phyloP scores from a whole-genome alignment of 2,797 vertebrate genomes.

The Rousettus madagascariensis region DNA sequence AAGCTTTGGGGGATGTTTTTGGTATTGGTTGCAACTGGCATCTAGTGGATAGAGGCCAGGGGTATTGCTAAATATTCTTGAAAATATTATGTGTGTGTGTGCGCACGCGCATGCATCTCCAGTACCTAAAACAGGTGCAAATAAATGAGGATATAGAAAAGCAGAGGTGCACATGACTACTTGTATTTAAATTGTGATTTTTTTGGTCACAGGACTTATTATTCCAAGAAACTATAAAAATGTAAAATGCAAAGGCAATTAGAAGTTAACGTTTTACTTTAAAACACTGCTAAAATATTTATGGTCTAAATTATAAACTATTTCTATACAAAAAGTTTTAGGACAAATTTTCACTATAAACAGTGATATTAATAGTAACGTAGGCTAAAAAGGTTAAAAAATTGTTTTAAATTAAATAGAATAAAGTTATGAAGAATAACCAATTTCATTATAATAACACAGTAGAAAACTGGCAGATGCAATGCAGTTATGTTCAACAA shows the following conservation, averaged over 20 bases:
- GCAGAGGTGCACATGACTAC: background rate
- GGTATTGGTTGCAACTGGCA: background rate
- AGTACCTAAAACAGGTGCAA: background rate
- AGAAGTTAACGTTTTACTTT: background rate
- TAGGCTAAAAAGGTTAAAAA: background rate
- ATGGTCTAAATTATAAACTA: background rate
- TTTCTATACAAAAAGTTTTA: background rate
- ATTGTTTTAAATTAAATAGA: constrained; percentile 18
- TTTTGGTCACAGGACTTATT: background rate
- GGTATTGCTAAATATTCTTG: background rate
- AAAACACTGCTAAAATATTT: background rate
- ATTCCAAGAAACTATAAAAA: background rate
- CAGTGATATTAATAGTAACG: background rate
- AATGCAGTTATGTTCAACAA: background rate
- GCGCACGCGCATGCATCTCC: background rate
- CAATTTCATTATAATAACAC: background rate
- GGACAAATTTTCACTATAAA: background rate
- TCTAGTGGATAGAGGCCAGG: background rate
- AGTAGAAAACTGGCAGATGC: background rate
- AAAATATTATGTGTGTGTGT: background rate
- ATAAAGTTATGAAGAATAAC: background rate
- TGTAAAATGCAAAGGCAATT: background rate
- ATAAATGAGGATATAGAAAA: background rate
- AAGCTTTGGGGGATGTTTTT: too few relatives aligned
- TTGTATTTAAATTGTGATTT: background rate